These are phyloP conservation scores for Labrus mixtus DNA, from an alignment of 2,113 vertebrate genomes.

Conservation along the genomic window DNA sequence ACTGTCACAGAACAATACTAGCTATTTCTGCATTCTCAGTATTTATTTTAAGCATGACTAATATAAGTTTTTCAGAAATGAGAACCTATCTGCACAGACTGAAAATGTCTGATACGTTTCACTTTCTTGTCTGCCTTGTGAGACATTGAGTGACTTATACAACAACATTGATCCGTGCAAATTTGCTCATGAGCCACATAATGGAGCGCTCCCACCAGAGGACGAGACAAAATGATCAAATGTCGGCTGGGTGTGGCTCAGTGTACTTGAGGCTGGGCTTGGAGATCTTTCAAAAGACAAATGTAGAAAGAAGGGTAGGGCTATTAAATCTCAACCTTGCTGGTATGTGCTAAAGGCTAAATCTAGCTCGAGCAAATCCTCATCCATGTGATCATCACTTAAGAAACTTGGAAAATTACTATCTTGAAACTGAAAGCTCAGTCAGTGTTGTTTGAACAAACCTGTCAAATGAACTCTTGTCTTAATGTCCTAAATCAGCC, in stretches of 20 bases:
- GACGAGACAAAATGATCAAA: conserved; percentile 21
- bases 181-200: conserved; percentile 15
- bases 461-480: background rate
- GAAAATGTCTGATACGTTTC: background rate
- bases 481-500: too few relatives aligned
- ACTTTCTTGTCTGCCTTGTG: background rate
- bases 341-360: background rate
- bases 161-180: background rate
- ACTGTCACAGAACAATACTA: too few relatives aligned
- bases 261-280: background rate
- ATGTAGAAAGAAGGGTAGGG: conserved; percentile 12
- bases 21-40: too few relatives aligned
- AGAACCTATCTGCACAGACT: background rate
- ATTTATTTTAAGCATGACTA: too few relatives aligned
- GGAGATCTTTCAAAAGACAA: conserved; percentile 18
- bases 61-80: background rate
- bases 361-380: background rate
- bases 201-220: background rate
- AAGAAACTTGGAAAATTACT: background rate
- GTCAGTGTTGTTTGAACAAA: background rate
- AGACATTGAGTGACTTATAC: background rate
- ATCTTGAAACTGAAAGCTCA: background rate
- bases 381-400: background rate
- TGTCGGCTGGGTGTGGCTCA: conserved; percentile 29
- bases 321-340: conserved; percentile 10